Evolutionary conservation across 1,140 invertebrate genomes (phyloP).

Genomic region (Stegodyphus dumicola): DNA sequence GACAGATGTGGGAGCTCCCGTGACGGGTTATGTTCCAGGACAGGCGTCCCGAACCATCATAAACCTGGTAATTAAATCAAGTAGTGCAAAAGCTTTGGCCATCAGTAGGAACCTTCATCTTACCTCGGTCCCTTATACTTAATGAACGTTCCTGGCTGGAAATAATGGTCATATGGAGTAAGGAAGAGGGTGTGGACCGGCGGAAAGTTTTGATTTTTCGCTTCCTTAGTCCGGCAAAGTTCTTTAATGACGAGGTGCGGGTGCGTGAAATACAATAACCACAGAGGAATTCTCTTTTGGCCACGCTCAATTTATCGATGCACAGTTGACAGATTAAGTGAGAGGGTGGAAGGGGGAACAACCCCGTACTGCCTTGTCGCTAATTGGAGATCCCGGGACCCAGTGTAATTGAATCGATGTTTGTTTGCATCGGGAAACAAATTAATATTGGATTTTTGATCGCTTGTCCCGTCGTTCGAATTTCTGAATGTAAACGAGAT

Average conservation of each 20-base stretch:
- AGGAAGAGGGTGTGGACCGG: neutral
- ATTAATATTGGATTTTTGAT: conserved; percentile 54
- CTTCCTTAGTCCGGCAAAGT: conserved; percentile 13
- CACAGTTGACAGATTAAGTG: conserved; percentile 37
- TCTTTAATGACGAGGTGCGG: conserved; percentile 52
- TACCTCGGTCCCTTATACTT: neutral
- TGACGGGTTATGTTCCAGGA: no score
- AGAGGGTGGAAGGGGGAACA: conserved; percentile 1
- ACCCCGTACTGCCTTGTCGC: conserved; percentile 2
- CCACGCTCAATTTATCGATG: conserved; percentile 53
- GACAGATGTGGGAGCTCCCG: neutral
- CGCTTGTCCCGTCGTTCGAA: neutral
- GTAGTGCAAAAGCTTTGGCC: neutral
- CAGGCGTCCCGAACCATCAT: conserved; percentile 7
- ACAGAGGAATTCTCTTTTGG: conserved; percentile 41
- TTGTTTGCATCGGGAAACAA: conserved; percentile 39
- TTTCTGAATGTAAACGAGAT: neutral
- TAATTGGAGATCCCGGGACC: conserved; percentile 23
- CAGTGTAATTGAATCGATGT: conserved; percentile 34
- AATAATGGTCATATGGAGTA: conserved; percentile 24
- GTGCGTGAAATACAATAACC: conserved; percentile 55
- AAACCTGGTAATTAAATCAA: conserved; percentile 52
- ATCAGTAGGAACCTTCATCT: neutral
- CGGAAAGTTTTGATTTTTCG: conserved; percentile 50
- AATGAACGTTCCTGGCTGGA: conserved; percentile 39